Base-by-base conservation (phyloP, 2,113 vertebrate genomes). In the Proteles cristata region DNA sequence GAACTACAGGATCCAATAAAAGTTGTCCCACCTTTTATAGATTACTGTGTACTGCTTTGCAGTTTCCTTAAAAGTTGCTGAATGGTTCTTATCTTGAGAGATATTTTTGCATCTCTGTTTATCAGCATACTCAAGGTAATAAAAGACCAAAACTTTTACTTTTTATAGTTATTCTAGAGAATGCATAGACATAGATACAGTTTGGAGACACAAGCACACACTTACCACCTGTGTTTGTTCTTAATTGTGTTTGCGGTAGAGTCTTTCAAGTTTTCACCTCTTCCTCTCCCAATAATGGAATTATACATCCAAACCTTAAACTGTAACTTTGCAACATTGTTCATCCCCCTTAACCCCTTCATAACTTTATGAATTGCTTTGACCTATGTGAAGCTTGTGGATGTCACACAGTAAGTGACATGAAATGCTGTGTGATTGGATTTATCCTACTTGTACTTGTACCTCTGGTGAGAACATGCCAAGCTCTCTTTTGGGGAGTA, bases 131-230 rank as follows among this genome's bases (percentile, higher is more conserved):
- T 39, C 23, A 1, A 4, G 39, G 31, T 53, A 65, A 82, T 11
- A 48, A 65, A 50, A 94, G 5, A 4, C 7, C 14, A 12, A 31
- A 26, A 50, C 0, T 85, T 48, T 79, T n/a, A 10, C 65, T 53
- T 93, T 74, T 53, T 5, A 19, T 39, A 85, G 39, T 74, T 68
- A 33, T 23, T 81, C 9, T 58, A 17, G n/a, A 81, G 31, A 77
- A 74, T 53, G 39, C 39, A 35, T 39, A 86, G 76, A 88, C 7
- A 81, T 19, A 65, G 25, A 66, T 21, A 28, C 2, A 43, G n/a
- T 71, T 86, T 25, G 21, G 55, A 69, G 61, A 35, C 45, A 55
- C 4, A 26, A 2, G 0, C 0, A 7, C 0, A 2, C 1, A 69
- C 8, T 90, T 69, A 77, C 21, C 26, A 77, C 21, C 26, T 76